Conservation (phyloP, 2,797 vertebrate species). For the Denticeps clupeoides region DNA sequence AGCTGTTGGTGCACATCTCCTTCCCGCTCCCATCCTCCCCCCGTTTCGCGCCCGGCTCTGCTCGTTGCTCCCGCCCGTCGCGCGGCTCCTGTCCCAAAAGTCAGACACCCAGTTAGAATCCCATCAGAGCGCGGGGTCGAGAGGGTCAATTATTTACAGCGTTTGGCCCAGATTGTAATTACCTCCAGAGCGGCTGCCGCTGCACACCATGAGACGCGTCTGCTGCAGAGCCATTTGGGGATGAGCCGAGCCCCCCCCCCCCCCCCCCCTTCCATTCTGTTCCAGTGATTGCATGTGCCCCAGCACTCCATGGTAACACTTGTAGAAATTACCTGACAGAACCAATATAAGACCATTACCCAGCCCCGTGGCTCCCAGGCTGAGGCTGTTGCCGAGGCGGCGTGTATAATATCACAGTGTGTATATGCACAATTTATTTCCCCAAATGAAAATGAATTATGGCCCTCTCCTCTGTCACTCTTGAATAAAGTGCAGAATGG, state of each 20-base stretch:
- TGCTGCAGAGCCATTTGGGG: constrained; percentile 21
- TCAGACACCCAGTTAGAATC: constrained; percentile 32
- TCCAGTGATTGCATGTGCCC: constrained; percentile 53
- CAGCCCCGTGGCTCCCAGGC: constrained; percentile 46
- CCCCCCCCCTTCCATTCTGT: constrained; percentile 16
- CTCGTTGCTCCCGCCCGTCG: not conserved
- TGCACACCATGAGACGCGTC: not conserved
- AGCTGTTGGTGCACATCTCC: too few species aligned
- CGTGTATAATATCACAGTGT: constrained; percentile 15
- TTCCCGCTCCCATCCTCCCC: too few species aligned
- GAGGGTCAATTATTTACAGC: constrained; percentile 40
- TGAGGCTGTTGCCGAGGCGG: constrained; percentile 27
- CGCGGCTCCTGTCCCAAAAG: constrained; percentile 25
- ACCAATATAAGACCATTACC: constrained; percentile 65
- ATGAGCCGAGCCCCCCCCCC: constrained; percentile 16
- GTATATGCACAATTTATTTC: constrained; percentile 40
- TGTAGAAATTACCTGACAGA: constrained; percentile 71
- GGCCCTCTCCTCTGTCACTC: constrained; percentile 52
- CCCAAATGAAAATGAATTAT: constrained; percentile 67
- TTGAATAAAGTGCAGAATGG: constrained; percentile 22
- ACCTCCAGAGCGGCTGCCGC: constrained; percentile 16
- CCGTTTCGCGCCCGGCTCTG: too few species aligned
- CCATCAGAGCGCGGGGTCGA: constrained; percentile 34
- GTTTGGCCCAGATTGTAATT: constrained; percentile 40
- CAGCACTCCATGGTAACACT: constrained; percentile 59